A percentile compares a stretch with the other conserved stretches of the same genome.
phyloP scores from a whole-genome alignment of 2,113 vertebrate genomes.

The Microcebus jonahi region DNA sequence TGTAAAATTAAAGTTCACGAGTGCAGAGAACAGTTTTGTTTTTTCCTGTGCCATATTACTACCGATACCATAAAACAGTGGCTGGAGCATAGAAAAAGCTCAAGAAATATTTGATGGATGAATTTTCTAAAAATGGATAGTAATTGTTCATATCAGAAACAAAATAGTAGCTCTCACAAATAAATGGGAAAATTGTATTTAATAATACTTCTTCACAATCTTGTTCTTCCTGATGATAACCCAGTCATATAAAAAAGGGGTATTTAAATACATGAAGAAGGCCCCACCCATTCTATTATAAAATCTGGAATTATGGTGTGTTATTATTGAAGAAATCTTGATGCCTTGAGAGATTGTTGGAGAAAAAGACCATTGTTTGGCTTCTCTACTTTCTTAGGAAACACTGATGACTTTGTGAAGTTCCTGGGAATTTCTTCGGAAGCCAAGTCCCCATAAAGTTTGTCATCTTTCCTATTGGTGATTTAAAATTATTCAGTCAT shows the following conservation, averaged over 20 bases:
- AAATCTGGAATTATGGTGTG: background rate
- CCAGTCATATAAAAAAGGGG: background rate
- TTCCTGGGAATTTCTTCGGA: background rate
- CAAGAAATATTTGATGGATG: background rate
- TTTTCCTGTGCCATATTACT: background rate
- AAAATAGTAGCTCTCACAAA: background rate
- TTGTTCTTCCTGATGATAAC: background rate
- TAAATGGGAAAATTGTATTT: background rate
- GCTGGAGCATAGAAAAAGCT: background rate
- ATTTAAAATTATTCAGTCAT: slow-evolving; percentile 28
- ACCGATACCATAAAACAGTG: background rate
- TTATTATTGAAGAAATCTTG: background rate
- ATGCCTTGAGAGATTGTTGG: background rate
- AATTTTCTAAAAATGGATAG: background rate
- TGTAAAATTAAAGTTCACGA: background rate
- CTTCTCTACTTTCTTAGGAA: background rate
- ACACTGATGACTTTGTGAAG: background rate
- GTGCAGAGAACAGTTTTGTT: background rate
- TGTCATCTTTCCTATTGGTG: background rate
- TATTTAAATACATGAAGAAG: background rate
- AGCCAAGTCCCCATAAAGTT: background rate
- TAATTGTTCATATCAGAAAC: background rate
- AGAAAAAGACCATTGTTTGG: background rate
- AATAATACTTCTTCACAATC: background rate
- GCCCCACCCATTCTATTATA: background rate